These are phyloP conservation scores for Rhynchonycteris naso DNA, from an alignment of 2,797 vertebrate species.

Conservation along the genomic window DNA sequence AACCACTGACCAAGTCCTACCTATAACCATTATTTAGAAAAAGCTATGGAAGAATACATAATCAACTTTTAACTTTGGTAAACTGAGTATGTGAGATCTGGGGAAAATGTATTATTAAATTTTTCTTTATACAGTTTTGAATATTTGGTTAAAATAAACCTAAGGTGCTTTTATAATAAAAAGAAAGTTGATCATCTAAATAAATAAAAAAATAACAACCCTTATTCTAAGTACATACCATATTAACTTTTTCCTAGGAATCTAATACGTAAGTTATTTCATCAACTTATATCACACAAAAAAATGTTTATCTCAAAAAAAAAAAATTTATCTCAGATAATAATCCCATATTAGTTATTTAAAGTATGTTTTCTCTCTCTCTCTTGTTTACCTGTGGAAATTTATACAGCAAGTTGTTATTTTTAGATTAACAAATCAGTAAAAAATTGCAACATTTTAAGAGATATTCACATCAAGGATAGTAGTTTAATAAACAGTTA, in stretches of 20 bases:
- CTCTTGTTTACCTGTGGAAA: not conserved
- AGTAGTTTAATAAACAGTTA: not conserved
- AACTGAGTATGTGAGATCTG: not conserved
- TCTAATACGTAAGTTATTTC: not conserved
- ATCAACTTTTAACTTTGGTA: not conserved
- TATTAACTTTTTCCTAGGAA: not conserved
- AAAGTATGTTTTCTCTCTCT: not conserved
- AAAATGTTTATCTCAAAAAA: too few relatives aligned
- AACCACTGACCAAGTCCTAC: not conserved
- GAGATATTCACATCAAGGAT: not conserved
- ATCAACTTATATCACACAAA: not conserved
- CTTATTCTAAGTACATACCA: not conserved
- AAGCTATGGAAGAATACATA: not conserved
- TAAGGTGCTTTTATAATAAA: slow-evolving; percentile 5
- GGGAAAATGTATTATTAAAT: not conserved
- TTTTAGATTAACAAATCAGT: not conserved
- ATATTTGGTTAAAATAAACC: not conserved
- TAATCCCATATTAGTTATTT: not conserved
- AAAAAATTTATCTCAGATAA: not conserved
- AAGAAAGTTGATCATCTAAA: not conserved
- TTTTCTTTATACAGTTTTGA: not conserved
- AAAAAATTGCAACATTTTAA: not conserved
- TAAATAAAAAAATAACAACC: not conserved
- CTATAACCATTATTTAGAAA: not conserved
- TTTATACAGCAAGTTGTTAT: not conserved